phyloP scores from a whole-genome alignment of 2,888 invertebrate genomes.

The Drosophila percnosoma region DNA sequence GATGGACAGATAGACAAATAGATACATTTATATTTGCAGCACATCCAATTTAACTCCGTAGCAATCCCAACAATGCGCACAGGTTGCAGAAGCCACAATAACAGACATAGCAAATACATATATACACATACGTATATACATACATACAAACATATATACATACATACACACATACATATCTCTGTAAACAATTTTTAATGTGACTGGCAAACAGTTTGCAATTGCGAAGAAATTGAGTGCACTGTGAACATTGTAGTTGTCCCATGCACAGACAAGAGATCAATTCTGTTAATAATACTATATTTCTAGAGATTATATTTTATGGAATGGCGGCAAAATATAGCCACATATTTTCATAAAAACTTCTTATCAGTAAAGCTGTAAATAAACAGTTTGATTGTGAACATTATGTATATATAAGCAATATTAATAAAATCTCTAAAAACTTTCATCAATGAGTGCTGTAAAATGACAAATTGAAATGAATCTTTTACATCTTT shows the following conservation, averaged over 20 bases:
- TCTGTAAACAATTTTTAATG: conserved; percentile 2
- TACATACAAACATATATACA: neutral
- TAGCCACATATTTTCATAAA: neutral
- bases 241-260: conserved; percentile 1
- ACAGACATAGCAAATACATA: neutral
- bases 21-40: conserved; percentile 4
- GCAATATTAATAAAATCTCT: neutral
- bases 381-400: neutral
- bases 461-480: neutral
- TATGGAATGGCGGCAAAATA: neutral
- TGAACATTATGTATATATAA: neutral
- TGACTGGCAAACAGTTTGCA: conserved; percentile 42
- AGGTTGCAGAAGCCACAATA: conserved; percentile 38
- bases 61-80: conserved; percentile 27
- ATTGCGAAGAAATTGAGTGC: conserved; percentile 18
- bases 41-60: conserved; percentile 3
- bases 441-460: neutral
- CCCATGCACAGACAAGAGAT: too few relatives aligned
- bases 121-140: neutral
- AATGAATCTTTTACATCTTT: neutral
- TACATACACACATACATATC: neutral
- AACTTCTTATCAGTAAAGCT: neutral
- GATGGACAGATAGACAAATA: conserved; percentile 1
- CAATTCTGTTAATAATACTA: neutral
- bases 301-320: neutral